Conservation (phyloP, 2,113 vertebrate genomes). For the Dendrocopos noguchii region DNA sequence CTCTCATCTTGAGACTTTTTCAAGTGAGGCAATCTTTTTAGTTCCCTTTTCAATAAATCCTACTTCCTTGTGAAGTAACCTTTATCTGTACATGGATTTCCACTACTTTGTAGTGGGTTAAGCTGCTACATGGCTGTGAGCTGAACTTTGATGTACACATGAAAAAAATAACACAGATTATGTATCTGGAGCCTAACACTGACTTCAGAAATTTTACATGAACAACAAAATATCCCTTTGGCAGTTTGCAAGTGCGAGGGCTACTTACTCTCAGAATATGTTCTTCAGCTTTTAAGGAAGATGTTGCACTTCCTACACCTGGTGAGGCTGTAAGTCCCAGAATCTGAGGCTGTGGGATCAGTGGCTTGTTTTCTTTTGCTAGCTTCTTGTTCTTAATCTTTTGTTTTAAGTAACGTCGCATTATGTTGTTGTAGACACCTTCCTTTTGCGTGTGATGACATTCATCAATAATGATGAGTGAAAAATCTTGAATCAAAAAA, state of each 20-base stretch:
- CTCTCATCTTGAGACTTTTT: neutral
- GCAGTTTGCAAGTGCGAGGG: neutral
- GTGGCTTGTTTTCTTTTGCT: slow-evolving; percentile 78
- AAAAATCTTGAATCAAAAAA: slow-evolving; percentile 81
- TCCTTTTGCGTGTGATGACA: slow-evolving; percentile 97
- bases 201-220: neutral
- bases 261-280: slow-evolving; percentile 91
- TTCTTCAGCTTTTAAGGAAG: slow-evolving; percentile 82
- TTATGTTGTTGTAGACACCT: slow-evolving; percentile 92
- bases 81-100: neutral
- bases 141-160: neutral
- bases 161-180: neutral
- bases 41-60: neutral
- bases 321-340: slow-evolving; percentile 94
- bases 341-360: slow-evolving; percentile 85
- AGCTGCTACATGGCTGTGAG: neutral
- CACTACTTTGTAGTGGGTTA: neutral
- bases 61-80: neutral
- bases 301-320: slow-evolving; percentile 88
- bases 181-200: neutral
- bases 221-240: neutral
- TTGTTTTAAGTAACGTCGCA: slow-evolving; percentile 90
- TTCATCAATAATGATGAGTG: slow-evolving; percentile 94
- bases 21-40: neutral
- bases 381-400: slow-evolving; percentile 81